Conservation (phyloP, 2,888 invertebrate genomes). For the Chromoteleia sp. region DNA sequence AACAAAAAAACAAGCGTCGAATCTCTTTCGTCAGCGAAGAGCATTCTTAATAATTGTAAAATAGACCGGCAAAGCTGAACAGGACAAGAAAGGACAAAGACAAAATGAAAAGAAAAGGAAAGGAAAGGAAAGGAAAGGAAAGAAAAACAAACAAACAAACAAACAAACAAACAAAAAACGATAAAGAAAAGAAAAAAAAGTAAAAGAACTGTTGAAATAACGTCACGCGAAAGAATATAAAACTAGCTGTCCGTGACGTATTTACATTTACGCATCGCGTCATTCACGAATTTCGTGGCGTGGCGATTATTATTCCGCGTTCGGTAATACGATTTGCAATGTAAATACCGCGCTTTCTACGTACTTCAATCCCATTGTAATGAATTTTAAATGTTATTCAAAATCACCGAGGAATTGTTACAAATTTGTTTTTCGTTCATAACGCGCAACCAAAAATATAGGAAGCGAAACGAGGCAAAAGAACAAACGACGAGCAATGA, state of each 20-base stretch:
- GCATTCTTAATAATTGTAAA: too few relatives aligned
- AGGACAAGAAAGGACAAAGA: too few relatives aligned
- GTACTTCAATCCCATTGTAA: constrained; percentile 50
- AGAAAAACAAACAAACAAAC: not conserved
- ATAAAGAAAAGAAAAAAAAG: too few relatives aligned
- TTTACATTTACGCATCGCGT: constrained; percentile 29
- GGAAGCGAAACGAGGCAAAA: not conserved
- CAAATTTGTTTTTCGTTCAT: constrained; percentile 40
- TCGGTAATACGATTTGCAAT: constrained; percentile 57
- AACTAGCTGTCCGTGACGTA: constrained; percentile 23
- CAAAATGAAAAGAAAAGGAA: too few relatives aligned
- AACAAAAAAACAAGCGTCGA: too few relatives aligned
- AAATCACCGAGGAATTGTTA: constrained; percentile 43
- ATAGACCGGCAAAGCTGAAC: too few relatives aligned
- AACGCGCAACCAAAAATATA: not conserved
- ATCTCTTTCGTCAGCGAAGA: too few relatives aligned
- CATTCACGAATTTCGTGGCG: constrained; percentile 35
- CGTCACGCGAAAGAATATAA: constrained; percentile 15
- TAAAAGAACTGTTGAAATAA: constrained; percentile 13
- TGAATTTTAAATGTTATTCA: constrained; percentile 56
- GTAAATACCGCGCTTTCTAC: constrained; percentile 38
- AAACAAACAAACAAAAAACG: too few relatives aligned
- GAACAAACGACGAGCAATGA: not conserved
- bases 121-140: too few relatives aligned
- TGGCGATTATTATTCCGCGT: constrained; percentile 41